These are phyloP conservation scores for Drosophila vallismaia DNA, from an alignment of 2,888 invertebrate genomes.

Conservation along the genomic window DNA sequence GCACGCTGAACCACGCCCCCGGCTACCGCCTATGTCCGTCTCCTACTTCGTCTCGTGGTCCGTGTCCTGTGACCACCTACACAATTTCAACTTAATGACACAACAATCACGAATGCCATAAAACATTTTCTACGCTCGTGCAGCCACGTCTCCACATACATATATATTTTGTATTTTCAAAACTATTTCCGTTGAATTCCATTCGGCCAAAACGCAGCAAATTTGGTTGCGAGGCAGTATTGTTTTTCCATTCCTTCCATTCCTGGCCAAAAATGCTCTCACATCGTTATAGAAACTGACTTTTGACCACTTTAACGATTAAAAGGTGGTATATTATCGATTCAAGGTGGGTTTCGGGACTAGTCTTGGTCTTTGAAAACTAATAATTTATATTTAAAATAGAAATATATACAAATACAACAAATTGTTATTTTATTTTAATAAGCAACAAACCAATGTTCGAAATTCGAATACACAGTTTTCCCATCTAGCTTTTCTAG, in stretches of 20 bases:
- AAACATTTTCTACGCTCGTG: slow-evolving; percentile 69
- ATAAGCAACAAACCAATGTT: background rate
- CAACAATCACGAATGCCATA: slow-evolving; percentile 79
- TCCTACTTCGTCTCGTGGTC: background rate
- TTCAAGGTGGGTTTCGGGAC: background rate
- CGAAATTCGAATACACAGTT: slow-evolving; percentile 5
- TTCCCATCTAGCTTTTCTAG: background rate
- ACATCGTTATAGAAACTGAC: slow-evolving; percentile 54
- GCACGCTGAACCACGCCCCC: slow-evolving; percentile 49
- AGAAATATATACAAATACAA: background rate
- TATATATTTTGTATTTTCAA: slow-evolving; percentile 30
- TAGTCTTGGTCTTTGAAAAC: background rate
- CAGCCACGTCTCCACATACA: slow-evolving; percentile 8
- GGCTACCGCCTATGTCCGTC: background rate
- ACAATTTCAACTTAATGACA: slow-evolving; percentile 80
- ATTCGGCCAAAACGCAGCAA: slow-evolving; percentile 37
- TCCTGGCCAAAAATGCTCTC: slow-evolving; percentile 32
- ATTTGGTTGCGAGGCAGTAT: slow-evolving; percentile 42
- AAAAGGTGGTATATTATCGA: background rate
- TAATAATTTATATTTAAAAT: background rate
- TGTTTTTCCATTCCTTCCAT: slow-evolving; percentile 25
- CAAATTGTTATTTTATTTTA: background rate
- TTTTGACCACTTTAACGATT: slow-evolving; percentile 52
- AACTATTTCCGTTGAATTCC: slow-evolving; percentile 52
- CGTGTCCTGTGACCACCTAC: slow-evolving; percentile 67